These are phyloP conservation scores for Oxyteleia sp. DNA, from an alignment of 2,888 invertebrate species.

Conservation along the genomic window DNA sequence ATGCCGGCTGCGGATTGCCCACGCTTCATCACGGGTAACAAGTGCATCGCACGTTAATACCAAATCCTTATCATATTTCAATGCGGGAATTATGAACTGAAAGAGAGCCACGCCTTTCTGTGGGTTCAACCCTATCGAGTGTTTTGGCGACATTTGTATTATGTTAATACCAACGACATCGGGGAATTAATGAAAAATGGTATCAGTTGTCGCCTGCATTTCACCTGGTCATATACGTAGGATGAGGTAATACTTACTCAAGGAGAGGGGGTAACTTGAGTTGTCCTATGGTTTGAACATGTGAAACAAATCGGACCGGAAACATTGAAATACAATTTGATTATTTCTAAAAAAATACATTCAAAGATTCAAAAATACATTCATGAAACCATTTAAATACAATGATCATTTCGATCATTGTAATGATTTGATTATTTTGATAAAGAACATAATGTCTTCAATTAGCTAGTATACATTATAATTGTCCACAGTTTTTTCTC, in stretches of 20 bases:
- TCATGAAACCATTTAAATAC: too few species aligned
- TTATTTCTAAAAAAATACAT: not conserved
- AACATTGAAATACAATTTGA: too few species aligned
- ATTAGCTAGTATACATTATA: too few species aligned
- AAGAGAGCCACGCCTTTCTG: not conserved
- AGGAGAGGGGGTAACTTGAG: not conserved
- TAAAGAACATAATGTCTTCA: too few species aligned
- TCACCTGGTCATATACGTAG: not conserved
- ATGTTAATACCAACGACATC: not conserved
- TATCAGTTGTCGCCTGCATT: not conserved
- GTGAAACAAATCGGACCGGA: not conserved
- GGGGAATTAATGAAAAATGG: not conserved
- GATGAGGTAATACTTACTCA: not conserved
- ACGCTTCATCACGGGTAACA: conserved; percentile 44
- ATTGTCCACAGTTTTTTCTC: too few species aligned
- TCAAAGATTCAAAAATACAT: too few species aligned
- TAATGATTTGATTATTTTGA: too few species aligned
- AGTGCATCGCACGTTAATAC: conserved; percentile 25
- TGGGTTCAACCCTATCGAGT: not conserved
- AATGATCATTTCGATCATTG: too few species aligned
- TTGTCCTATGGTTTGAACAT: not conserved
- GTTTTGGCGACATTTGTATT: not conserved
- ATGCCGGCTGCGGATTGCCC: conserved; percentile 27
- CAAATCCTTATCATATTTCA: conserved; percentile 13
- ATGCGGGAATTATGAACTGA: conserved; percentile 3